phyloP scores from a whole-genome alignment of 2,888 invertebrate genomes.

The Acanthosepion lycidas region DNA sequence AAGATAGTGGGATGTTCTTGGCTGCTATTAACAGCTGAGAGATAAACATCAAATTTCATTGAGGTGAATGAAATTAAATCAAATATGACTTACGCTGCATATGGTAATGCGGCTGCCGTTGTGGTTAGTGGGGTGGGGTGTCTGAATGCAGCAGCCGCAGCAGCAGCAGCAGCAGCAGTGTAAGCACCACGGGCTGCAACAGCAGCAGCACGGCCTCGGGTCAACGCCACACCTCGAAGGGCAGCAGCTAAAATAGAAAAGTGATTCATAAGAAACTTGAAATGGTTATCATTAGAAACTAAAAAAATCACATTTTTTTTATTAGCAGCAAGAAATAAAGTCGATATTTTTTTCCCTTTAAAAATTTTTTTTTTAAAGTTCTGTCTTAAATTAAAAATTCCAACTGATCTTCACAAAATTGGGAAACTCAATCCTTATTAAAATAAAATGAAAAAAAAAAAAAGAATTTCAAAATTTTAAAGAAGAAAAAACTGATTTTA shows the following conservation, averaged over 20 bases:
- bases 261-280: background rate
- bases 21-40: background rate
- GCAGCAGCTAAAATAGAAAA: slow-evolving; percentile 80
- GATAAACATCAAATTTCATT: background rate
- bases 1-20: background rate
- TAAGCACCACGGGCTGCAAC: slow-evolving; percentile 79
- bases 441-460: too few species aligned
- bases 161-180: slow-evolving; percentile 82
- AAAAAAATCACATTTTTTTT: background rate
- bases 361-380: too few species aligned
- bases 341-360: background rate
- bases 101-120: slow-evolving; percentile 83
- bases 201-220: slow-evolving; percentile 83
- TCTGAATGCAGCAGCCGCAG: slow-evolving; percentile 81
- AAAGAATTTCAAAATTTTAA: too few species aligned
- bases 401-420: too few species aligned
- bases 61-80: slow-evolving; percentile 61
- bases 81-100: slow-evolving; percentile 87
- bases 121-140: slow-evolving; percentile 82
- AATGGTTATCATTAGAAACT: background rate
- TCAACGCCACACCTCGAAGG: slow-evolving; percentile 88
- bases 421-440: too few species aligned
- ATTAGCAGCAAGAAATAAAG: background rate
- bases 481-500: too few species aligned
- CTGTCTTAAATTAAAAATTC: too few species aligned